phyloP scores from a whole-genome alignment of 2,888 invertebrate species.

The Sepiola atlantica region DNA sequence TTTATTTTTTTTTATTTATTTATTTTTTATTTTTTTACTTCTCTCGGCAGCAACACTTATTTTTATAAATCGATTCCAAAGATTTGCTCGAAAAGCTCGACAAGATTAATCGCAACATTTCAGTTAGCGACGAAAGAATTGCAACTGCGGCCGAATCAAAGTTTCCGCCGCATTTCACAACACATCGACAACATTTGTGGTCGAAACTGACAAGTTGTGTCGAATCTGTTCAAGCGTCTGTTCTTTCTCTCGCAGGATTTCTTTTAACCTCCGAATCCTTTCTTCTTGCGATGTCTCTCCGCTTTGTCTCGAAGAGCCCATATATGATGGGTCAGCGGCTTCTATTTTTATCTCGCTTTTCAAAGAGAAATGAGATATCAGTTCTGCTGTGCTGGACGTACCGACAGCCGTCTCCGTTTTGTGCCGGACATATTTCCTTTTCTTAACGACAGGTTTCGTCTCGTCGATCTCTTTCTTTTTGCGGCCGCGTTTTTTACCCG shows the following conservation, averaged over 20 bases:
- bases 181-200: neutral
- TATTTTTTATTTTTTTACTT: too few relatives aligned
- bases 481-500: neutral
- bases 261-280: constrained; percentile 34
- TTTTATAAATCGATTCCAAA: neutral
- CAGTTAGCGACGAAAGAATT: neutral
- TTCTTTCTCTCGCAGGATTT: constrained; percentile 46
- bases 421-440: neutral
- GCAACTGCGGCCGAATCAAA: neutral
- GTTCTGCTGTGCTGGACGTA: neutral
- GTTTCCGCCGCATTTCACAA: neutral
- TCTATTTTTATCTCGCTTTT: neutral
- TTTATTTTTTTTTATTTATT: too few relatives aligned
- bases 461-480: neutral
- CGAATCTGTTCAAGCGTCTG: constrained; percentile 37
- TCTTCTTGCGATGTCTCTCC: constrained; percentile 44
- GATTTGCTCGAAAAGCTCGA: neutral
- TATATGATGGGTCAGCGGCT: neutral
- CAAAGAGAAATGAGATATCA: neutral
- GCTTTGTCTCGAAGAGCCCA: neutral
- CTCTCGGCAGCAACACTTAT: too few relatives aligned
- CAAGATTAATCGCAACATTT: neutral
- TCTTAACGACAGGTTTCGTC: neutral
- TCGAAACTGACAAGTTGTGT: constrained; percentile 34
- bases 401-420: neutral